phyloP scores from a whole-genome alignment of 2,888 invertebrate genomes.

The Leucophora obtusa region DNA sequence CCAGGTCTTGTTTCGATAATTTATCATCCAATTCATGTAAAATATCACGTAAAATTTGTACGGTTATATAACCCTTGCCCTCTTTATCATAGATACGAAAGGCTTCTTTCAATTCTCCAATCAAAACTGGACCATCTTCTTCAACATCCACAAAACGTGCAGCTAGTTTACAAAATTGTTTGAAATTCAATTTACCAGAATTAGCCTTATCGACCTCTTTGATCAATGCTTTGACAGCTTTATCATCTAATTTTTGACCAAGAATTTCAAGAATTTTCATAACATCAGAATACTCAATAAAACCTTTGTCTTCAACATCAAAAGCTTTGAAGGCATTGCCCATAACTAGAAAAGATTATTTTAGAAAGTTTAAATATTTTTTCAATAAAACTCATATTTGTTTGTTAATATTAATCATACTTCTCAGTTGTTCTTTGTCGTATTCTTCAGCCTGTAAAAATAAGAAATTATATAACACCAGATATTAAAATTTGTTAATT shows the following conservation, averaged over 20 bases:
- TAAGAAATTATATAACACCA: neutral
- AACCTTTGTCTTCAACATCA: constrained; percentile 91
- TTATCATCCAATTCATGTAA: constrained; percentile 95
- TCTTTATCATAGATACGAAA: constrained; percentile 97
- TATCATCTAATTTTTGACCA: constrained; percentile 90
- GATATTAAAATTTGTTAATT: neutral
- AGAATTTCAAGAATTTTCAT: constrained; percentile 92
- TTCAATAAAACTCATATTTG: neutral
- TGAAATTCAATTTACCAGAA: constrained; percentile 91
- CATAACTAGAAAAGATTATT: constrained; percentile 75
- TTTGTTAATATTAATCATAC: constrained; percentile 80
- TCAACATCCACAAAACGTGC: constrained; percentile 93
- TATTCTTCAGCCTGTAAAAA: constrained; percentile 81
- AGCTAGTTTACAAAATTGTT: constrained; percentile 91
- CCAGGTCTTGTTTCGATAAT: constrained; percentile 90
- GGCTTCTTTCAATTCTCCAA: constrained; percentile 94
- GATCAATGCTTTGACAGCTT: constrained; percentile 88
- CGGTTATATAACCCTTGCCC: constrained; percentile 94
- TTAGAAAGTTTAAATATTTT: neutral
- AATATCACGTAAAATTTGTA: constrained; percentile 92
- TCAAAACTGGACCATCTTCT: constrained; percentile 92
- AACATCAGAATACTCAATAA: constrained; percentile 89
- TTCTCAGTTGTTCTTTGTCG: constrained; percentile 86
- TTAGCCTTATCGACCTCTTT: constrained; percentile 89
- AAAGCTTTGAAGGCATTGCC: constrained; percentile 95